A percentile compares a stretch with the other conserved stretches of the same genome.
These are phyloP conservation scores for Aegithalos caudatus DNA, from an alignment of 2,113 vertebrate species.

Conservation along the genomic window DNA sequence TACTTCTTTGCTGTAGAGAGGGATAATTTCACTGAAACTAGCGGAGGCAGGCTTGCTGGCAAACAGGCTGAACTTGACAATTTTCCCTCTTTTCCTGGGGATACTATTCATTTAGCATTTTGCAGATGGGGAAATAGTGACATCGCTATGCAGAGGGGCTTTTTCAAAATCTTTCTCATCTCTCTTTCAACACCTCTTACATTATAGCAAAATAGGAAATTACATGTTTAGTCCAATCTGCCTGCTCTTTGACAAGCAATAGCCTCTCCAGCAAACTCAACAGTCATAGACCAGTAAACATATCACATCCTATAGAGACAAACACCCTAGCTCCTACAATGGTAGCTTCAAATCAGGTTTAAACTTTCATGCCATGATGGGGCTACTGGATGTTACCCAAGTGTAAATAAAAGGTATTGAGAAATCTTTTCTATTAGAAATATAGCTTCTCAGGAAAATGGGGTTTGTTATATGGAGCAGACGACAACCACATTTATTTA, in stretches of 20 bases:
- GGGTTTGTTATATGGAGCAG: background rate
- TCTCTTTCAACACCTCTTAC: background rate
- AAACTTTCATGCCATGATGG: background rate
- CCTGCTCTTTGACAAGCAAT: background rate
- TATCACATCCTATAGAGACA: background rate
- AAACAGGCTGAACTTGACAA: background rate
- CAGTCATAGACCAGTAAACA: background rate
- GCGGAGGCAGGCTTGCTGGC: background rate
- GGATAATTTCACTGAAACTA: constrained; percentile 25
- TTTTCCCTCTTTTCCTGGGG: background rate
- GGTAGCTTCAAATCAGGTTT: background rate
- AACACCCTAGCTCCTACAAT: background rate
- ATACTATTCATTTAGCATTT: background rate
- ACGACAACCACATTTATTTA: background rate
- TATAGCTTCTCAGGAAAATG: background rate
- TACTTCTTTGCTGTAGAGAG: background rate
- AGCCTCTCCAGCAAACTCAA: background rate
- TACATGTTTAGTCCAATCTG: background rate
- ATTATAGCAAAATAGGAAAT: constrained; percentile 35
- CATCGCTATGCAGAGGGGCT: background rate
- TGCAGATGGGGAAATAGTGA: constrained; percentile 1
- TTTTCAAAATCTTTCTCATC: background rate
- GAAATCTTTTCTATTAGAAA: background rate
- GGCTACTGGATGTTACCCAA: background rate
- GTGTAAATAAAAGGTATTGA: background rate